Evolutionary conservation across 2,888 invertebrate species (phyloP), one percentile per base, ranked within the genome.

Genomic region (Sphaeridia pumilis): DNA sequence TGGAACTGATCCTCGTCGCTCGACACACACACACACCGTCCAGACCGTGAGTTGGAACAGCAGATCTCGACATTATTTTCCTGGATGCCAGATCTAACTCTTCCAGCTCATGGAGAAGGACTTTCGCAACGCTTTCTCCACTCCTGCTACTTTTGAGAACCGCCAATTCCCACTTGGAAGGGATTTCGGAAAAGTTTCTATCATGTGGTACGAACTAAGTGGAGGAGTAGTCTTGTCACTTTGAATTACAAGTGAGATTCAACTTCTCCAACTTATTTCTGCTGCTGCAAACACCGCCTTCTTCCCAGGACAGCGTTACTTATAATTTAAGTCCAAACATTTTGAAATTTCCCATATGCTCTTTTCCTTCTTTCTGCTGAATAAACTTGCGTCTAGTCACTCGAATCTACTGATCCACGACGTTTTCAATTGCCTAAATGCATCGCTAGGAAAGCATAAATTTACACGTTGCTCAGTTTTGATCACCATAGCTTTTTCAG

Each of bases 191-290:
- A 54, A 53, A 31, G 12, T 25, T 3, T 34, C 28, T 20, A 38
- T 38, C 38, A 31, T 38, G 34, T 63, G 31, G 41, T 45, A 70
- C 68, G 73, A 68, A 69, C 67, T 73, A 77, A 77, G 78, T 78
- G 78, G 78, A 78, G 78, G 72, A 77, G 78, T 77, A 73, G 77
- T 77, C 75, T 77, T 76, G 75, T 73, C 77, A 76, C 77, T 77
- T 75, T 71, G 72, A 68, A 65, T 60, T 70, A 67, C 69, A 74
- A 79, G 78, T 79, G 81, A 81, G 81, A 81, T 81, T 80, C 81
- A 79, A 80, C 80, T 81, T 79, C 80, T 80, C 80, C 80, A 79
- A 79, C 80, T 81, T 79, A 78, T 76, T 75, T 73, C 76, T 70
- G 69, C 61, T 60, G 60, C 58, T 57, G 56, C 44, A 47, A 49